These are phyloP conservation scores for Apomyelois bistriatella DNA, from an alignment of 2,888 invertebrate species.

Conservation along the genomic window DNA sequence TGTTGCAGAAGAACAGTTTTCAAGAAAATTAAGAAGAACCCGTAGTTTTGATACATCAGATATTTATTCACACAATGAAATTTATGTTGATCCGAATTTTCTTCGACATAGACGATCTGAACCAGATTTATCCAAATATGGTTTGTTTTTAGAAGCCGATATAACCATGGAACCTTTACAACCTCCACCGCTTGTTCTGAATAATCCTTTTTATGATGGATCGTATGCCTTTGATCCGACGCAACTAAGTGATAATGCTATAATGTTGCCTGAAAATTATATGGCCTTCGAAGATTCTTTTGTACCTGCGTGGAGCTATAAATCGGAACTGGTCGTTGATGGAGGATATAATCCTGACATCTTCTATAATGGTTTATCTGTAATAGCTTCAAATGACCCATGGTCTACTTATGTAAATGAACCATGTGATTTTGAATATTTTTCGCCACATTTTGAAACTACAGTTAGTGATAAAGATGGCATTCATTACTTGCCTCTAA, in stretches of 20 bases:
- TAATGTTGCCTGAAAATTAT: slow-evolving; percentile 72
- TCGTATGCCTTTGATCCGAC: slow-evolving; percentile 57
- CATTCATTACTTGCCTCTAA: slow-evolving; percentile 65
- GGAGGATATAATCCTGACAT: slow-evolving; percentile 51
- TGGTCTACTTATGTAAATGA: slow-evolving; percentile 63
- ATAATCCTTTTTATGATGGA: slow-evolving; percentile 75
- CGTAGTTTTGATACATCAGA: slow-evolving; percentile 72
- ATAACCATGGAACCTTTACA: slow-evolving; percentile 54
- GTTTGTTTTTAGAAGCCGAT: slow-evolving; percentile 63
- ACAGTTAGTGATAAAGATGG: slow-evolving; percentile 46
- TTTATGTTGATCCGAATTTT: slow-evolving; percentile 42
- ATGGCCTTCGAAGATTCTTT: slow-evolving; percentile 77
- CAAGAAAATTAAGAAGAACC: slow-evolving; percentile 57
- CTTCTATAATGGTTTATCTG: slow-evolving; percentile 62
- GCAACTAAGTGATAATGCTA: slow-evolving; percentile 52
- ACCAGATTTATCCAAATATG: slow-evolving; percentile 70
- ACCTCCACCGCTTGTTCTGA: slow-evolving; percentile 63
- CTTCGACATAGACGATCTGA: slow-evolving; percentile 59
- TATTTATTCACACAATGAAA: slow-evolving; percentile 50
- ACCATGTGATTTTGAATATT: slow-evolving; percentile 59
- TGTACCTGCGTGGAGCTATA: slow-evolving; percentile 69
- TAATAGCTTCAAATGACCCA: slow-evolving; percentile 66
- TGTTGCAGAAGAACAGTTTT: slow-evolving; percentile 39
- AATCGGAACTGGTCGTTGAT: slow-evolving; percentile 53
- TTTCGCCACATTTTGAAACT: slow-evolving; percentile 56